Evolutionary conservation across 2,797 vertebrate species (phyloP), one percentile per base, ranked within the genome.

Genomic region (Sebastes elongatus): DNA sequence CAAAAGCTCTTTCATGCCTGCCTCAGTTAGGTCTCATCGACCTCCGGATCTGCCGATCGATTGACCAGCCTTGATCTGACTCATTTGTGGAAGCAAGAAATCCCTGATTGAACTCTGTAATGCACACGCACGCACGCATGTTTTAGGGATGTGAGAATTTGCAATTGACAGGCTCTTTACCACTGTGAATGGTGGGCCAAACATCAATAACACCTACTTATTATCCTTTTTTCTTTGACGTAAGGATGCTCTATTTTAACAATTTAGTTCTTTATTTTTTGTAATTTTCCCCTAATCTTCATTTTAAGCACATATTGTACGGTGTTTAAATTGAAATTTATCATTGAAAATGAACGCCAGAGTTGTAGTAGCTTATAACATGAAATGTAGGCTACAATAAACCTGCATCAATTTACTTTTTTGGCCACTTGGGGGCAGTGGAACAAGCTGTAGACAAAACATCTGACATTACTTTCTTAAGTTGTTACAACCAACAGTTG

Each of bases 1-100:
- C 76, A 82, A 53, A 86, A 76, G 78, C 76, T 3, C 83, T 85
- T 86, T 85, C 73, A 73, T 76, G 81, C 60, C 69, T 33, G 63
- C 61, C 60, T 76, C 68, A 35, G 66, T 68, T 38, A n/a, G 75
- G 77, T 75, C 46, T 1, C 73, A 83, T 87, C 49, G 74, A 90
- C 84, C 68, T 79, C 68, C 62, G 61, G 60, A 63, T 82, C 53
- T 33, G 81, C 59, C 3, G 74, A 88, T 83, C 60, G 11, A 85
- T 85, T 52, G 56, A 35, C 60, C 56, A 18, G 20, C 68, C 69
- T 74, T 85, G 70, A 83, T 89, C 79, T 82, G 66, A 63, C 60
- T 84, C 72, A 62, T 86, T 76, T 65, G 33, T 60, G 2, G 10
- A 68, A 80, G 61, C 57, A 20, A 71, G 70, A 72, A 3, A 46